phyloP scores from a whole-genome alignment of 37 sponge, comb jelly and placozoan species.

The Chondrosia reniformis region DNA sequence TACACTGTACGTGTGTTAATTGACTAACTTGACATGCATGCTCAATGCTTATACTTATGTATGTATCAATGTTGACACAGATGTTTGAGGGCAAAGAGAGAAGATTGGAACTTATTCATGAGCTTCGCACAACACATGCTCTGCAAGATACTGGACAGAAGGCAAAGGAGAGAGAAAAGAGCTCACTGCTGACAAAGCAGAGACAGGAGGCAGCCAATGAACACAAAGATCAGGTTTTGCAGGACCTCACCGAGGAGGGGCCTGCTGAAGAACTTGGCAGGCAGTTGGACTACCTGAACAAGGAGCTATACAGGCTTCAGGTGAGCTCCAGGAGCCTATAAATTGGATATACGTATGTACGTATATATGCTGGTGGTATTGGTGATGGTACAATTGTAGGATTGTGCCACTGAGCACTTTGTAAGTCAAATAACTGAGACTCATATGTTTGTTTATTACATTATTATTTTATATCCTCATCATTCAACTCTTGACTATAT shows the following conservation, averaged over 20 bases:
- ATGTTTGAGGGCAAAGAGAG: slow-evolving; percentile 88
- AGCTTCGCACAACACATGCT: slow-evolving; percentile 90
- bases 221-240: slow-evolving; percentile 52
- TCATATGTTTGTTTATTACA: neutral
- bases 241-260: slow-evolving; percentile 50
- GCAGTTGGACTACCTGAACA: slow-evolving; percentile 91
- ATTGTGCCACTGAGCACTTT: too few species aligned
- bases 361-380: too few species aligned
- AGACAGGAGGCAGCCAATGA: neutral
- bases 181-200: slow-evolving; percentile 28
- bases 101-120: slow-evolving; percentile 76
- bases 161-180: slow-evolving; percentile 56
- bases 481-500: too few species aligned
- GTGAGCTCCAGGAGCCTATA: neutral
- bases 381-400: too few species aligned
- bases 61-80: slow-evolving; percentile 20
- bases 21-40: neutral
- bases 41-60: neutral
- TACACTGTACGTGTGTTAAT: neutral
- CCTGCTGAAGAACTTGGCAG: slow-evolving; percentile 67
- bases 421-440: too few species aligned
- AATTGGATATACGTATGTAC: neutral
- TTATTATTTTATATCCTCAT: too few species aligned
- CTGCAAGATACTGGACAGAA: slow-evolving; percentile 83
- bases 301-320: slow-evolving; percentile 86